Evolutionary conservation across 2,797 vertebrate genomes (phyloP).

Genomic region (Sebastes goodei): DNA sequence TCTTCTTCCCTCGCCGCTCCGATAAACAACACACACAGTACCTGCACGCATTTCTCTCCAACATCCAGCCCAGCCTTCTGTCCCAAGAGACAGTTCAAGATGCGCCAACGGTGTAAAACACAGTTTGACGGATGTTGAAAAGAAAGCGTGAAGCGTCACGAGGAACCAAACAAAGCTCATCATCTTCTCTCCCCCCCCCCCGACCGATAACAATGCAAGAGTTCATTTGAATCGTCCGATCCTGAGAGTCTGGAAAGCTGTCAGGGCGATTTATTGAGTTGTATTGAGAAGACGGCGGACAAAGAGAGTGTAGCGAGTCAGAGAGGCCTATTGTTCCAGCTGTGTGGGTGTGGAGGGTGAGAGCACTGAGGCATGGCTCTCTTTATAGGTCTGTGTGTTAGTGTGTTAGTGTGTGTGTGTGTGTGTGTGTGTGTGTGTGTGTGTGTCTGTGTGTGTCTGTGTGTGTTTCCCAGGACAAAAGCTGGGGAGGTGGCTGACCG

Average conservation of each 20-base stretch:
- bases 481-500: constrained; percentile 71
- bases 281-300: constrained; percentile 67
- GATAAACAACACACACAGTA: not conserved
- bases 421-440: constrained; percentile 25
- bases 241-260: constrained; percentile 60
- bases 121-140: constrained; percentile 61
- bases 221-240: constrained; percentile 45
- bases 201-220: constrained; percentile 16
- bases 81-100: constrained; percentile 15
- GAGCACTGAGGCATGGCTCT: constrained; percentile 48
- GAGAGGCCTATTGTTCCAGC: constrained; percentile 57
- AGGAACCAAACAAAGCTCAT: constrained; percentile 37
- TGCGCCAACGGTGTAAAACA: constrained; percentile 40
- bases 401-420: constrained; percentile 18
- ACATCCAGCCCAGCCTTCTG: not conserved
- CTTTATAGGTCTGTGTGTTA: constrained; percentile 30
- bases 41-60: not conserved
- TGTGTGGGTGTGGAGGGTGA: constrained; percentile 56
- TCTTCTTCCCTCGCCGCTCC: constrained; percentile 14
- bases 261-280: constrained; percentile 79
- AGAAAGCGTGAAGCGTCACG: constrained; percentile 32
- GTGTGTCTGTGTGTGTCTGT: constrained; percentile 40
- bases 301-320: constrained; percentile 60
- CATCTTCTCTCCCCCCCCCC: constrained; percentile 18
- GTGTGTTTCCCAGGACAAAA: constrained; percentile 62